Evolutionary conservation across 2,888 invertebrate genomes (phyloP), one percentile per base, ranked within the genome.

Genomic region (Melanophora roralis): DNA sequence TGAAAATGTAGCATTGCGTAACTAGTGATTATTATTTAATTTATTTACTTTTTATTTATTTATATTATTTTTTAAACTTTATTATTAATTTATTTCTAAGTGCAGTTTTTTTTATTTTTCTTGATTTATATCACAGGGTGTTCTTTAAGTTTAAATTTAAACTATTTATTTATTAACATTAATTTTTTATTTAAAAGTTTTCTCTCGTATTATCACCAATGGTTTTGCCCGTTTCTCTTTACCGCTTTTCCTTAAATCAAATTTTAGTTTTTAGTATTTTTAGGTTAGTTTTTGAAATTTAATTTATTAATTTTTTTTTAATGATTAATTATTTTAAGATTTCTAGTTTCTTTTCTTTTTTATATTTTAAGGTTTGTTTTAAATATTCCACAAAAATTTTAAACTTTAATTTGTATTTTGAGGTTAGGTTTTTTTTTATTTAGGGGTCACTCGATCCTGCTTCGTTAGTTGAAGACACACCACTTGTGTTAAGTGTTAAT

Each of bases 81-180:
- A 47, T 51, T 62, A 45, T 55, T 40, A 57, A 57, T 21, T 38
- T 34, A n/a, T 40, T 55, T 76, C 49, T 71, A 36, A 65, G 69
- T 77, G 76, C 76, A 64, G 49, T 64, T 64, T 60, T 9, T 19
- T 53, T 34, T 7, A 9, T 38, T 51, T 21, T 36, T 59, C 27
- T 27, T 49, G 36, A 21, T 38, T 21, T 21, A 55, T 77, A 77
- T 77, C 76, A 77, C 76, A 77, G 76, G 64, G 55, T 64, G 34
- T 76, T 49, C 59, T 67, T 40, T n/a, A 5, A 27, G 32, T 60
- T 57, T 21, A 21, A 40, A 23, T 40, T 8, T n/a, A 14, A 23
- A 12, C 36, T 36, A 36, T 16, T 34, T 57, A 55, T 68, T 38
- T 16, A 14, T 64, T 55, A 38, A 34, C 7, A 9, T 27, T 49